Conservation (phyloP, 1,140 invertebrate genomes). For the Trachymyrmex cornetzi region DNA sequence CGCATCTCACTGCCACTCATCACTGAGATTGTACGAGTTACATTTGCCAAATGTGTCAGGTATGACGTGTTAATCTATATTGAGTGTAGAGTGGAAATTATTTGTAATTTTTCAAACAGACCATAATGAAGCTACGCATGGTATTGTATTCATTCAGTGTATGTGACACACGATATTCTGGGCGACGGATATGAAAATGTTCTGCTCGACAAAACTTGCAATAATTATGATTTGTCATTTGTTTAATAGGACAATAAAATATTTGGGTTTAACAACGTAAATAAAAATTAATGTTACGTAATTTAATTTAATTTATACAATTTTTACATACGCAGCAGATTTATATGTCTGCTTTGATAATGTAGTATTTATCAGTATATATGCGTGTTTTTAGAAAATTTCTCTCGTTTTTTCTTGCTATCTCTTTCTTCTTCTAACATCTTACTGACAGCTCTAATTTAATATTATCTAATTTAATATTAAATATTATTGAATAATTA, state of each 20-base stretch:
- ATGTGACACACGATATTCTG: not conserved
- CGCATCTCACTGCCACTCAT: conserved; percentile 9
- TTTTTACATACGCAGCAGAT: conserved; percentile 21
- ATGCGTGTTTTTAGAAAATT: conserved; percentile 26
- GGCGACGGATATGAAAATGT: not conserved
- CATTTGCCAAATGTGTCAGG: not conserved
- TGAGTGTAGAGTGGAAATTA: conserved; percentile 27
- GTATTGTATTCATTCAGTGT: conserved; percentile 24
- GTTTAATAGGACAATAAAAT: conserved; percentile 50
- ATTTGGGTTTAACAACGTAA: conserved; percentile 20
- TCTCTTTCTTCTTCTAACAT: not conserved
- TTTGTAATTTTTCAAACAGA: conserved; percentile 43
- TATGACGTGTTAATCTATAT: conserved; percentile 47
- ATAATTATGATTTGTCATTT: conserved; percentile 41
- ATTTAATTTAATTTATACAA: conserved; percentile 30
- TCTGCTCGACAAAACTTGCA: conserved; percentile 18
- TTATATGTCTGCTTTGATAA: not conserved
- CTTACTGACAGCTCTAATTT: not conserved
- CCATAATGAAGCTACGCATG: conserved; percentile 12
- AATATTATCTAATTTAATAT: not conserved
- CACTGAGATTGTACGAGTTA: conserved; percentile 37
- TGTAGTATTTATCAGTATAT: not conserved
- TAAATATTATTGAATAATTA: conserved; percentile 48
- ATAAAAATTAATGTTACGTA: conserved; percentile 27
- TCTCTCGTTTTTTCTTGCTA: not conserved